Evolutionary conservation across 2,888 invertebrate genomes (phyloP).

Genomic region (Ichneumon xanthorius): DNA sequence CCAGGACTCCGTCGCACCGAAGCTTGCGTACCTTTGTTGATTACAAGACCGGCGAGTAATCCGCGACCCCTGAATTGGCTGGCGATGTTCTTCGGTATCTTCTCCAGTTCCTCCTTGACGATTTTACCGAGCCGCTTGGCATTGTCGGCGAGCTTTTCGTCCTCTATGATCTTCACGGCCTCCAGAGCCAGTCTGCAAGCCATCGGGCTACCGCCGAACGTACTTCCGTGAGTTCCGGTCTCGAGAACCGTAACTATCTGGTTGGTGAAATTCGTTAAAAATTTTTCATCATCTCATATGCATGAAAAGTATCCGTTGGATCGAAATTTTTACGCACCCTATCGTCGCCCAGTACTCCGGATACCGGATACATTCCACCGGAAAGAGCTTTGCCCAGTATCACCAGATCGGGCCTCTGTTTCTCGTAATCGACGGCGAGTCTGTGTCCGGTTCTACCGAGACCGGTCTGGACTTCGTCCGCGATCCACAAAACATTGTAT

Average conservation of each 20-base stretch:
- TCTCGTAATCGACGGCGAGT: slow-evolving; percentile 91
- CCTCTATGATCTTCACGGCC: slow-evolving; percentile 90
- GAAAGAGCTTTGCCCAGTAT: slow-evolving; percentile 94
- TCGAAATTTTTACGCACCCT: slow-evolving; percentile 84
- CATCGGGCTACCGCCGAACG: slow-evolving; percentile 94
- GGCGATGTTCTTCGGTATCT: slow-evolving; percentile 88
- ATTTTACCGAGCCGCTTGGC: slow-evolving; percentile 90
- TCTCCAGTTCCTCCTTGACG: slow-evolving; percentile 87
- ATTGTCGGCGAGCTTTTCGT: slow-evolving; percentile 91
- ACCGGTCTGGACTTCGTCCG: slow-evolving; percentile 95
- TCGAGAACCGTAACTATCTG: slow-evolving; percentile 81
- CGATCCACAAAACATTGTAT: slow-evolving; percentile 93
- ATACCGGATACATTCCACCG: slow-evolving; percentile 93
- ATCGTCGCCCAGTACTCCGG: slow-evolving; percentile 89
- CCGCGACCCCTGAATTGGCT: slow-evolving; percentile 91
- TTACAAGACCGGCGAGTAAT: slow-evolving; percentile 91
- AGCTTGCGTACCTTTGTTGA: slow-evolving; percentile 87
- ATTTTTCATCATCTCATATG: neutral
- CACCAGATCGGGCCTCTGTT: slow-evolving; percentile 91
- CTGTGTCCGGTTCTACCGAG: slow-evolving; percentile 92
- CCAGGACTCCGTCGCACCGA: neutral
- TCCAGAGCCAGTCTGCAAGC: slow-evolving; percentile 91
- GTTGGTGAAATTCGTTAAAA: neutral
- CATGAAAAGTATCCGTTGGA: neutral
- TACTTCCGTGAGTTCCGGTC: slow-evolving; percentile 90